A percentile compares a stretch with the other conserved stretches of the same genome.
Conservation (phyloP, 2,888 invertebrate species). For the Caprella mutica region DNA sequence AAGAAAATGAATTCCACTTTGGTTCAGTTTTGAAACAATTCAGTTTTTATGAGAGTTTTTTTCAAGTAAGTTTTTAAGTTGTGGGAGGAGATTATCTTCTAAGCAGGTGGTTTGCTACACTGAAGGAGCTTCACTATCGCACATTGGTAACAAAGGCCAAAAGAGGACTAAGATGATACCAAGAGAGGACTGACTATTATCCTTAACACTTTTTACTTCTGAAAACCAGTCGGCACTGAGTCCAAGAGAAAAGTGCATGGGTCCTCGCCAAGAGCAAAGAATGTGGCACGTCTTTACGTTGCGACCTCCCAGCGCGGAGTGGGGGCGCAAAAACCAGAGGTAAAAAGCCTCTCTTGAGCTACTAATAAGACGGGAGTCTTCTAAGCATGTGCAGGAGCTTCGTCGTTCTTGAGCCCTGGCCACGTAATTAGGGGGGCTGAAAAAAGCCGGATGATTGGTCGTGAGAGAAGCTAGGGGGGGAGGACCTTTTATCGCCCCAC, state of each 20-base stretch:
- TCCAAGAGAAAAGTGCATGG: constrained; percentile 34
- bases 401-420: constrained; percentile 35
- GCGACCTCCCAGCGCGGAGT: constrained; percentile 33
- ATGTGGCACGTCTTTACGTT: constrained; percentile 34
- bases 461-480: constrained; percentile 34
- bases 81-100: no score
- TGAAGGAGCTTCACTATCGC: no score
- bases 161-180: no score
- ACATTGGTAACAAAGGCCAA: no score
- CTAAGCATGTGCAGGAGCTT: constrained; percentile 35
- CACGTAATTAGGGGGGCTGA: constrained; percentile 35
- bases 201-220: no score
- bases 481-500: constrained; percentile 34
- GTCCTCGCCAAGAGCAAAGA: constrained; percentile 30
- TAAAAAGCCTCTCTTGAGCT: constrained; percentile 35
- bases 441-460: constrained; percentile 35
- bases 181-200: no score
- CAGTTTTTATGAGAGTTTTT: no score
- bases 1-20: no score
- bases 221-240: no score
- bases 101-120: no score
- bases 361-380: constrained; percentile 35
- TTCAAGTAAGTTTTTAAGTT: no score
- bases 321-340: constrained; percentile 33
- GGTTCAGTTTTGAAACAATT: no score